These are phyloP conservation scores for Calameuta filiformis DNA, from an alignment of 2,888 invertebrate species.

Conservation along the genomic window DNA sequence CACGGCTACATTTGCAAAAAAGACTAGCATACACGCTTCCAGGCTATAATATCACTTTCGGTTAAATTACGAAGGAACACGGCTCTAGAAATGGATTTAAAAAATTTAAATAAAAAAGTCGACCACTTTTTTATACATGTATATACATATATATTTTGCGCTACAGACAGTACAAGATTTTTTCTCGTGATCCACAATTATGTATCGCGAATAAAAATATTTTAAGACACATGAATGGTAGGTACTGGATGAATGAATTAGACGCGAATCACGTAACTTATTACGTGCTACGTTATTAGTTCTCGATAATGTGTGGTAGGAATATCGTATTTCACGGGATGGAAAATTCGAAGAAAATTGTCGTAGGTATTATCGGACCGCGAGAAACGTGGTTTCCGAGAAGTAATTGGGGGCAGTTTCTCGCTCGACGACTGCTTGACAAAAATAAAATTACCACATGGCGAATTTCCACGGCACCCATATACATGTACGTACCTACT, in stretches of 20 bases:
- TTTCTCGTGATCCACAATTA: neutral
- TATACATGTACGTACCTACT: neutral
- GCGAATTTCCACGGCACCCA: neutral
- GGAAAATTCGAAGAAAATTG: neutral
- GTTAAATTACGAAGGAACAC: neutral
- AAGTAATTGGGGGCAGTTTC: slow-evolving; percentile 16
- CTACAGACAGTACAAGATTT: too few species aligned
- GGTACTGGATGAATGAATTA: neutral
- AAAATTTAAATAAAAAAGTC: too few species aligned
- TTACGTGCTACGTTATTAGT: neutral
- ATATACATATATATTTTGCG: too few species aligned
- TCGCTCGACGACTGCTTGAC: slow-evolving; percentile 1
- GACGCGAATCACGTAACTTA: neutral
- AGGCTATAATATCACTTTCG: neutral
- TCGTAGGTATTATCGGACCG: neutral
- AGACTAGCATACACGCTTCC: neutral
- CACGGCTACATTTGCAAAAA: neutral
- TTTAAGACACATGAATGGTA: neutral
- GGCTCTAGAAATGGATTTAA: too few species aligned
- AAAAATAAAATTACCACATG: neutral
- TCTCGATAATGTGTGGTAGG: neutral
- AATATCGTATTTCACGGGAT: neutral
- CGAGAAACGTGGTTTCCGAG: slow-evolving; percentile 11
- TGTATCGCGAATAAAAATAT: neutral
- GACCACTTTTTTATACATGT: too few species aligned